Evolutionary conservation across 30 jellyfish, hydroid and myxozoan species (phyloP).

Genomic region (Clytia hemisphaerica): DNA sequence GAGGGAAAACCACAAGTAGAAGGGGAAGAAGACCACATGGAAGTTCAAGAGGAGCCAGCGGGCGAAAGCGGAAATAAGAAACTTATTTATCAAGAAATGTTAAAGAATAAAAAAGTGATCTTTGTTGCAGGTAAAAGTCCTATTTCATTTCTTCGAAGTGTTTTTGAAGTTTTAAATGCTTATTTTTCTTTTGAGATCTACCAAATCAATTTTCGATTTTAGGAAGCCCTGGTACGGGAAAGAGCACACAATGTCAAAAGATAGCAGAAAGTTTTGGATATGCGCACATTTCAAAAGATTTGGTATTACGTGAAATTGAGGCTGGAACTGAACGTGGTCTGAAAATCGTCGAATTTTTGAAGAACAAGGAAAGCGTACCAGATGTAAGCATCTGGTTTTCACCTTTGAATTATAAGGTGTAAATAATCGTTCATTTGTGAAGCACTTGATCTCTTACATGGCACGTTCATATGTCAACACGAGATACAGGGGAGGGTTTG

Average conservation of each 20-base stretch:
- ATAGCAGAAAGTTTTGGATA: constrained; percentile 56
- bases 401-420: too few relatives aligned
- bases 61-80: constrained; percentile 50
- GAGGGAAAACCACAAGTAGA: too few relatives aligned
- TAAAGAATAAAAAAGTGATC: constrained; percentile 46
- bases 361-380: constrained; percentile 52
- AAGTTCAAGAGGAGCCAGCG: constrained; percentile 36
- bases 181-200: background rate
- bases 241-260: constrained; percentile 56
- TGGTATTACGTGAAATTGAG: constrained; percentile 50
- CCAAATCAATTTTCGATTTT: background rate
- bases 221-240: constrained; percentile 82
- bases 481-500: too few relatives aligned
- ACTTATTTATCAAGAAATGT: constrained; percentile 36
- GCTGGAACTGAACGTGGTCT: constrained; percentile 47
- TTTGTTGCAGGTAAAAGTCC: constrained; percentile 65
- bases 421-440: too few relatives aligned
- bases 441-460: too few relatives aligned
- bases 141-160: background rate
- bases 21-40: constrained; percentile 41
- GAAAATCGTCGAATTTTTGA: constrained; percentile 28
- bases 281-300: constrained; percentile 47
- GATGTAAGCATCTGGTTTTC: constrained; percentile 19
- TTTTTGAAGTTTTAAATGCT: background rate
- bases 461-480: too few relatives aligned